phyloP scores from a whole-genome alignment of 2,797 vertebrate genomes.

The Carduelis carduelis region DNA sequence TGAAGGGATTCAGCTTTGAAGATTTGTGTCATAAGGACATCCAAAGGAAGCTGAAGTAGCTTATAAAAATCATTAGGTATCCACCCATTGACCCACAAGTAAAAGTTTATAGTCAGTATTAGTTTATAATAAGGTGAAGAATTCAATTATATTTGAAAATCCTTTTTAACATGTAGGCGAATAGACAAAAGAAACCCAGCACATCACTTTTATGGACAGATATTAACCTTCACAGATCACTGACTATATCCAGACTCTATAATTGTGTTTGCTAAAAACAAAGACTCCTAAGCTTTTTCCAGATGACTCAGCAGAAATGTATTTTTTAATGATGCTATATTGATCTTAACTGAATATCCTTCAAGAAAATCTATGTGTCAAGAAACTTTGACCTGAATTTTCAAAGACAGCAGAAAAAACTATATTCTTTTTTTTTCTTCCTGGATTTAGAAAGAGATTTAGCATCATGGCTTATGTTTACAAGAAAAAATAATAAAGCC shows the following conservation, averaged over 20 bases:
- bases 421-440: background rate
- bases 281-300: background rate
- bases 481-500: background rate
- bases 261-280: slow-evolving; percentile 36
- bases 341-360: slow-evolving; percentile 31
- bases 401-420: background rate
- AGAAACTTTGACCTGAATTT: slow-evolving; percentile 14
- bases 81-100: background rate
- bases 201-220: background rate
- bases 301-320: slow-evolving; percentile 36
- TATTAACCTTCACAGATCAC: slow-evolving; percentile 55
- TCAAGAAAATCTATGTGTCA: slow-evolving; percentile 20
- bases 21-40: background rate
- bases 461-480: background rate
- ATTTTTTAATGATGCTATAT: background rate
- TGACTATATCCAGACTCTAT: slow-evolving; percentile 10
- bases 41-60: background rate
- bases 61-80: background rate
- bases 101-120: background rate
- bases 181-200: background rate
- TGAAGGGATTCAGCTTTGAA: background rate
- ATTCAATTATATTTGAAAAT: background rate
- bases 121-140: background rate
- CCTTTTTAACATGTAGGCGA: background rate
- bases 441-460: background rate